Conservation (phyloP, 2,888 invertebrate species). For the Palloptera scutellata region DNA sequence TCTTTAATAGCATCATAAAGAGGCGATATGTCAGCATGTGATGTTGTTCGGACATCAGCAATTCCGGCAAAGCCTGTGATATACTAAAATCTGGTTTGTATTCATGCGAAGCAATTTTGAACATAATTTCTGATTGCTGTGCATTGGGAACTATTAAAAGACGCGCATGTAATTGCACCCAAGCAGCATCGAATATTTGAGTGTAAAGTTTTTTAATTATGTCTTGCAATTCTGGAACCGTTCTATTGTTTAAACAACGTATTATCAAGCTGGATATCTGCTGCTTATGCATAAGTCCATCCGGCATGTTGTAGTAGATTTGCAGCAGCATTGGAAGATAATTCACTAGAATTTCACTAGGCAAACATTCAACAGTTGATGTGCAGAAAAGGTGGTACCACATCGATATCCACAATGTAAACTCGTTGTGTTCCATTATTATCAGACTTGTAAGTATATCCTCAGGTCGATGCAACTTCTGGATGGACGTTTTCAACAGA, state of each 20-base stretch:
- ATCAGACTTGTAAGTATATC: conserved; percentile 54
- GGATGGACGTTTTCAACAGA: conserved; percentile 41
- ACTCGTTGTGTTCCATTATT: conserved; percentile 54
- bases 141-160: conserved; percentile 42
- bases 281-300: conserved; percentile 33
- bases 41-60: conserved; percentile 49
- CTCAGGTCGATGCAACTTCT: conserved; percentile 46
- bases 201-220: conserved; percentile 46
- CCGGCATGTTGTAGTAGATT: conserved; percentile 48
- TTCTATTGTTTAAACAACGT: conserved; percentile 56
- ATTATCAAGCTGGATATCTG: conserved; percentile 46
- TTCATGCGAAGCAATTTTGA: conserved; percentile 46
- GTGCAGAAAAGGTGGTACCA: conserved; percentile 56
- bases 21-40: conserved; percentile 55
- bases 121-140: conserved; percentile 29
- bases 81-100: conserved; percentile 37
- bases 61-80: conserved; percentile 43
- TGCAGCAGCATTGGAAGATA: conserved; percentile 55
- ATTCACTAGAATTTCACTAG: conserved; percentile 49
- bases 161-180: conserved; percentile 48
- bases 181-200: conserved; percentile 40
- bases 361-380: conserved; percentile 56
- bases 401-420: conserved; percentile 46
- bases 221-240: conserved; percentile 45
- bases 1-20: conserved; percentile 52